Base-by-base conservation (phyloP, 2,113 vertebrate genomes). In the Engraulis encrasicolus region DNA sequence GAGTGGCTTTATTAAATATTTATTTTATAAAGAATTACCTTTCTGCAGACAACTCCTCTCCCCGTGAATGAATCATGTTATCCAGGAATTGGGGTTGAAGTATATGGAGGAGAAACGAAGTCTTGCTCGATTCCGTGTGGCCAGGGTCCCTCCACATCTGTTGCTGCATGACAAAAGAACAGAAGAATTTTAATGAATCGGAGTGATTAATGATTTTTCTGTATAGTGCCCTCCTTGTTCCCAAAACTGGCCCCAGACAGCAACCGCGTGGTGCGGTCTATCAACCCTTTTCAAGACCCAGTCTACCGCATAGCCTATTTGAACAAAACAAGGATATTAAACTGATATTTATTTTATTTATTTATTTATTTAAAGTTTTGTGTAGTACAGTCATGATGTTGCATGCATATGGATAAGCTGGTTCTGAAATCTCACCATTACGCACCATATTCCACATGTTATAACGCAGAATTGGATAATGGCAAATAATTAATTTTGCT, bases 31-130 rank as follows among this genome's bases (percentile, higher is more conserved):
- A 34, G 27, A 34, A 74, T 74, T 74, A 74, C 66, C 66, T 74
- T 74, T 36, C 84, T 71, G 83, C 81, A 78, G 80, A 87, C 71
- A 81, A 78, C 91, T 91, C 88, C 90, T 91, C 91, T 91, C 90
- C 45, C 31, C 31, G 31, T 2, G 66, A 12, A 12, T 74, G 27
- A 74, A 34, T 74, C 66, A 92, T 90, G 87, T 89, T 89, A 87
- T 86, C 81, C 81, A 83, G 85, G 83, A 58, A 81, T 37, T 40
- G 40, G 19, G 38, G 20, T n/a, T 50, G 48, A 81, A 81, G 31
- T 34, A 54, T 81, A 52, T 50, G 23, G 66, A 74, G 27, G 66
- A 34, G 34, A 74, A 34, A 74, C 66, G 66, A 74, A 74, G 66
- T 74, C 27, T 34, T 74, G 27, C 66, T 2, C 31, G 66, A 34